phyloP scores from a whole-genome alignment of 2,113 vertebrate species.

The Phaetusa simplex region DNA sequence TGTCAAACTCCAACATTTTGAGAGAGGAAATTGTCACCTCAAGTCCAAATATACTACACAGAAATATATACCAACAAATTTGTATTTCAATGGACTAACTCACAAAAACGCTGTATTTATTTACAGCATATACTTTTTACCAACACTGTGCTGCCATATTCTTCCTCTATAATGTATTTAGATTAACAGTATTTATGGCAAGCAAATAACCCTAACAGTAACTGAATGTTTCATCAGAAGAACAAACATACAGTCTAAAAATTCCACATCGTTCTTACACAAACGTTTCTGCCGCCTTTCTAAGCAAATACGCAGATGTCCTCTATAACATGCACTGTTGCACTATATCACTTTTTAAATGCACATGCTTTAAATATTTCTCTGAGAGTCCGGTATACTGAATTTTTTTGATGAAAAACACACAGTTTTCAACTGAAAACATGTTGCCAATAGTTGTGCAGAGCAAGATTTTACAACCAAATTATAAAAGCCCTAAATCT shows the following conservation, averaged over 20 bases:
- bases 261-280: neutral
- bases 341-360: neutral
- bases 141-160: neutral
- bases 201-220: neutral
- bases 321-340: neutral
- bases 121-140: neutral
- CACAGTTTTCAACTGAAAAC: neutral
- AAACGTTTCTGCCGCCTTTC: neutral
- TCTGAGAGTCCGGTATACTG: neutral
- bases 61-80: neutral
- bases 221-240: neutral
- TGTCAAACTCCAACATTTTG: neutral
- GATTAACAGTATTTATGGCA: neutral
- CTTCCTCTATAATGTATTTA: neutral
- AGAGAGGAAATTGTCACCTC: neutral
- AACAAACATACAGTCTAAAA: neutral
- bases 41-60: neutral
- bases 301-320: neutral
- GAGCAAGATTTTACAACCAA: constrained; percentile 55
- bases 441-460: neutral
- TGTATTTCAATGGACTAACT: neutral
- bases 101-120: neutral
- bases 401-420: neutral
- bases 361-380: neutral
- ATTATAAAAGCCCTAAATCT: constrained; percentile 35